phyloP scores from a whole-genome alignment of 2,888 invertebrate genomes.

The Nezara viridula region DNA sequence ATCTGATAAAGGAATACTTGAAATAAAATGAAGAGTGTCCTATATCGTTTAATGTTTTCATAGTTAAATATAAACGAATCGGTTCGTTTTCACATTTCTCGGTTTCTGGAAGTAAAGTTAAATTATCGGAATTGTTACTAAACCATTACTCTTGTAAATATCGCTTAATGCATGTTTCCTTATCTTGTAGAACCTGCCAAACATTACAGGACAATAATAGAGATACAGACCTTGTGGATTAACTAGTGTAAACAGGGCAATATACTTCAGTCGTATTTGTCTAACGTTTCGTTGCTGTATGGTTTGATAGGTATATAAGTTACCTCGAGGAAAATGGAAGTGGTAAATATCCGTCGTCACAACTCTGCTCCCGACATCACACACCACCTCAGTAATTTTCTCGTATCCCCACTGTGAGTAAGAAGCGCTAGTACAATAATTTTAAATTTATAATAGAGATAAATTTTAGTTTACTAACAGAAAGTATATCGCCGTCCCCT shows the following conservation, averaged over 20 bases:
- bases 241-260: background rate
- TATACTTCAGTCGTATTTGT: background rate
- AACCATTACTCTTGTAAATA: background rate
- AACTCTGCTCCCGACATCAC: background rate
- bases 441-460: background rate
- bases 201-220: background rate
- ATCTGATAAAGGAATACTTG: too few species aligned
- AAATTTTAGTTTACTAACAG: background rate
- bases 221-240: constrained; percentile 4
- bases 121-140: background rate
- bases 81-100: too few species aligned
- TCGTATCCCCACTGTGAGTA: background rate
- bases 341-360: background rate
- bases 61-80: too few species aligned
- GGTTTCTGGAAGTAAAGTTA: too few species aligned
- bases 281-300: background rate
- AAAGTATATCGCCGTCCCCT: background rate
- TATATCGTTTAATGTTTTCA: too few species aligned
- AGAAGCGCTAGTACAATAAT: background rate
- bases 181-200: background rate
- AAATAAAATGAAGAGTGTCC: too few species aligned
- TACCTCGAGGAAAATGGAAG: background rate
- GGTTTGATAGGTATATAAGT: background rate
- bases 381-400: background rate
- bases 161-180: background rate